A percentile compares a stretch with the other conserved stretches of the same genome.
These are phyloP conservation scores for Pollenia amentaria DNA, from an alignment of 2,888 invertebrate genomes.

Conservation along the genomic window DNA sequence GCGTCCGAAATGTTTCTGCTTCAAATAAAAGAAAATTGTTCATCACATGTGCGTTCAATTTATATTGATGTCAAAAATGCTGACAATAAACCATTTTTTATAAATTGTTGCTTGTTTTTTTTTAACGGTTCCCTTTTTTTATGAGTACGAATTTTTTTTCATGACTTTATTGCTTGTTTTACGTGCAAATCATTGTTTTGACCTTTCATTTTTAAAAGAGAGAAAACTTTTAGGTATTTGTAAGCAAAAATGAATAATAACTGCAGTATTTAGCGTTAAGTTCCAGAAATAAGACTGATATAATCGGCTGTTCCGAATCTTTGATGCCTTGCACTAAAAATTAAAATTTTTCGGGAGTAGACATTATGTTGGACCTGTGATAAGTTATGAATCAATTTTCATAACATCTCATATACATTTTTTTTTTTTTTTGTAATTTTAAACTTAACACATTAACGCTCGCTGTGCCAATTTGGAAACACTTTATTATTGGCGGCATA, in stretches of 20 bases:
- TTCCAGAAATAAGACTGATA: no score
- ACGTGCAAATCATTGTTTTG: background rate
- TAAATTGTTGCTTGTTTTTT: background rate
- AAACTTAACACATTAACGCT: background rate
- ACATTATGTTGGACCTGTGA: no score
- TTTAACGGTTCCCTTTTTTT: background rate
- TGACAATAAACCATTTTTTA: background rate
- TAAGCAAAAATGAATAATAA: slow-evolving; percentile 5
- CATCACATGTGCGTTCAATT: background rate
- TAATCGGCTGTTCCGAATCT: no score
- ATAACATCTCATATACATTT: no score
- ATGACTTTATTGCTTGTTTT: slow-evolving; percentile 9
- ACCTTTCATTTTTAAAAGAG: background rate
- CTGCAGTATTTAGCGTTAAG: background rate
- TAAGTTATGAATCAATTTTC: no score
- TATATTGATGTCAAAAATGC: slow-evolving; percentile 17
- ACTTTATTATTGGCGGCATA: no score
- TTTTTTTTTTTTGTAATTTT: background rate
- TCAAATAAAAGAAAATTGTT: background rate
- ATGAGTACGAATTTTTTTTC: background rate
- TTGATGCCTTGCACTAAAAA: no score
- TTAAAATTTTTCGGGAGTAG: no score
- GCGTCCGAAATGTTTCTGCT: background rate
- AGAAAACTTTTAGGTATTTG: background rate
- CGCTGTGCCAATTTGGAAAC: no score